Evolutionary conservation across 2,888 invertebrate species (phyloP).

Genomic region (Amiota minor): DNA sequence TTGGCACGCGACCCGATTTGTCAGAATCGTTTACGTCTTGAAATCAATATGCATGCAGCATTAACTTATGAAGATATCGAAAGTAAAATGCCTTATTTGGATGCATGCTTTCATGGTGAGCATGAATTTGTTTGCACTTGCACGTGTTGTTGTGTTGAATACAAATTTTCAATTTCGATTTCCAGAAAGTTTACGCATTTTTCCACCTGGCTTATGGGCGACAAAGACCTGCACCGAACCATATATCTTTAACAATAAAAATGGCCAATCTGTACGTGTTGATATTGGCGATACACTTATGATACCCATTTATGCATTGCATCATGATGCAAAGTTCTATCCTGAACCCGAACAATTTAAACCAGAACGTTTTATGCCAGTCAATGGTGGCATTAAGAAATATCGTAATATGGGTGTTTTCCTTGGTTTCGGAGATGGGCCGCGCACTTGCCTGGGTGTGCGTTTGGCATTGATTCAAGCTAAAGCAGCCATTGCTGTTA

Average conservation of each 20-base stretch:
- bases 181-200: slow-evolving; percentile 66
- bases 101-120: slow-evolving; percentile 70
- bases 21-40: slow-evolving; percentile 63
- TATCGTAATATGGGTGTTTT: slow-evolving; percentile 69
- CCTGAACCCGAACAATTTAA: slow-evolving; percentile 63
- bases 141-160: neutral
- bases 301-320: slow-evolving; percentile 67
- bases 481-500: slow-evolving; percentile 64
- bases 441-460: slow-evolving; percentile 70
- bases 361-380: slow-evolving; percentile 68
- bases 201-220: slow-evolving; percentile 62
- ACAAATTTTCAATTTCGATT: neutral
- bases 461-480: slow-evolving; percentile 63
- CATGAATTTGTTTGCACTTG: neutral
- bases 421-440: slow-evolving; percentile 72
- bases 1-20: slow-evolving; percentile 60
- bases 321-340: slow-evolving; percentile 66
- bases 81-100: slow-evolving; percentile 67
- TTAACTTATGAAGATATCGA: slow-evolving; percentile 62
- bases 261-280: slow-evolving; percentile 52
- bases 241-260: slow-evolving; percentile 56
- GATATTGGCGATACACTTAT: slow-evolving; percentile 58
- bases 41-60: slow-evolving; percentile 49
- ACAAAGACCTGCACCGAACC: slow-evolving; percentile 65
- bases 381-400: slow-evolving; percentile 63